These are phyloP conservation scores for Chymomyza amoena DNA, from an alignment of 2,888 invertebrate species.

Conservation along the genomic window DNA sequence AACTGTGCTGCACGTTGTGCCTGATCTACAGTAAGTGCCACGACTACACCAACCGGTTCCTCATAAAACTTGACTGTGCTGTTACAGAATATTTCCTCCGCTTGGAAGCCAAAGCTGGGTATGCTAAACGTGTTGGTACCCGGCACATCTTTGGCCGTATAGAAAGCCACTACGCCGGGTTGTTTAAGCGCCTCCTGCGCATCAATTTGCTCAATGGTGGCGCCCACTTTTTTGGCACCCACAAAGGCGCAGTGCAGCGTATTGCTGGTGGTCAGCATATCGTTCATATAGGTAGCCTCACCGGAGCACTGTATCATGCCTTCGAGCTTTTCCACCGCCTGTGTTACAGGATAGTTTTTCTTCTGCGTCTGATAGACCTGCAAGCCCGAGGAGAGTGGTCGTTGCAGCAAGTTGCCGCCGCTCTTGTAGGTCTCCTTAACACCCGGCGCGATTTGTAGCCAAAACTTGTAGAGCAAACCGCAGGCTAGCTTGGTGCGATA, in stretches of 20 bases:
- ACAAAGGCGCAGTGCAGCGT: slow-evolving; percentile 85
- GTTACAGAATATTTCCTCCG: slow-evolving; percentile 76
- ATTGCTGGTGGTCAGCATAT: slow-evolving; percentile 83
- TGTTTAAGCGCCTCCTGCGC: slow-evolving; percentile 79
- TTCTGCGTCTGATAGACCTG: slow-evolving; percentile 86
- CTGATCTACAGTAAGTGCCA: slow-evolving; percentile 82
- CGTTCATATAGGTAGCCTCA: slow-evolving; percentile 88
- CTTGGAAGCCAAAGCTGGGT: slow-evolving; percentile 78
- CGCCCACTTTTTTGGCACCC: slow-evolving; percentile 82
- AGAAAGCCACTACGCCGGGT: slow-evolving; percentile 82
- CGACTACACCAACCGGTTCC: slow-evolving; percentile 87
- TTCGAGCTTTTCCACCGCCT: slow-evolving; percentile 87
- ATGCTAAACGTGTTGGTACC: slow-evolving; percentile 76
- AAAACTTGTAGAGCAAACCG: slow-evolving; percentile 87
- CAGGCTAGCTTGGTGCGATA: slow-evolving; percentile 86
- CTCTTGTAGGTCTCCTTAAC: slow-evolving; percentile 80
- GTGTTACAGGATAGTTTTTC: slow-evolving; percentile 85
- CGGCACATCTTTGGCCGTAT: slow-evolving; percentile 84
- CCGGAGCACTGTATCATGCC: slow-evolving; percentile 85
- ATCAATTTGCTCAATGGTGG: slow-evolving; percentile 76
- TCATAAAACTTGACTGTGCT: slow-evolving; percentile 81
- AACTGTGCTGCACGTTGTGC: slow-evolving; percentile 82
- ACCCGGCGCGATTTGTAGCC: slow-evolving; percentile 81
- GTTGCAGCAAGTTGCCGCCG: slow-evolving; percentile 82
- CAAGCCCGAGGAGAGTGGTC: slow-evolving; percentile 83